These are phyloP conservation scores for Sphyrna mokarran DNA, from an alignment of 2,113 vertebrate species.

Conservation along the genomic window DNA sequence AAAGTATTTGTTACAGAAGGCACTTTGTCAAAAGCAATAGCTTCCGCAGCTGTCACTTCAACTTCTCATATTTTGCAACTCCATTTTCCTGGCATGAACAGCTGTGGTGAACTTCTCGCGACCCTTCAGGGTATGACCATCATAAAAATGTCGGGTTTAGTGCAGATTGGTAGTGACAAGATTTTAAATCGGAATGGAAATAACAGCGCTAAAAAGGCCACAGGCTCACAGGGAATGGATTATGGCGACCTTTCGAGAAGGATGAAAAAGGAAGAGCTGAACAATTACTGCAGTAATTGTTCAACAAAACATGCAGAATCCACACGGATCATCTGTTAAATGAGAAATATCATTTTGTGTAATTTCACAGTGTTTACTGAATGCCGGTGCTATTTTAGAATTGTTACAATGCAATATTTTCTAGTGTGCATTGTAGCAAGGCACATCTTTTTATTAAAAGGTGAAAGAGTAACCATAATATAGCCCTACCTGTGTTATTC, in stretches of 20 bases:
- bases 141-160: conserved; percentile 9
- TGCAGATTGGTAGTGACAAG: conserved; percentile 14
- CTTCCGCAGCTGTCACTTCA: background rate
- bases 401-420: background rate
- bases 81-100: background rate
- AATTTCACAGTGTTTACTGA: background rate
- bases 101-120: background rate
- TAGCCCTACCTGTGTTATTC: background rate
- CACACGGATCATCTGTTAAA: conserved; percentile 16
- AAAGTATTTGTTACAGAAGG: background rate
- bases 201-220: background rate
- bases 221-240: background rate
- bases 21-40: background rate
- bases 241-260: conserved; percentile 5
- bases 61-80: background rate
- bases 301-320: background rate
- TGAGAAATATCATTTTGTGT: background rate
- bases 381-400: background rate
- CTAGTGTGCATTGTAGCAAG: background rate
- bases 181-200: conserved; percentile 28
- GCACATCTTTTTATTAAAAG: background rate
- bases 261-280: background rate
- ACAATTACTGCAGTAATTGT: background rate
- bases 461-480: no score
- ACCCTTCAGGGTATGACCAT: background rate